Base-by-base conservation (phyloP, 1,140 invertebrate species). In the Bacillus rossius region DNA sequence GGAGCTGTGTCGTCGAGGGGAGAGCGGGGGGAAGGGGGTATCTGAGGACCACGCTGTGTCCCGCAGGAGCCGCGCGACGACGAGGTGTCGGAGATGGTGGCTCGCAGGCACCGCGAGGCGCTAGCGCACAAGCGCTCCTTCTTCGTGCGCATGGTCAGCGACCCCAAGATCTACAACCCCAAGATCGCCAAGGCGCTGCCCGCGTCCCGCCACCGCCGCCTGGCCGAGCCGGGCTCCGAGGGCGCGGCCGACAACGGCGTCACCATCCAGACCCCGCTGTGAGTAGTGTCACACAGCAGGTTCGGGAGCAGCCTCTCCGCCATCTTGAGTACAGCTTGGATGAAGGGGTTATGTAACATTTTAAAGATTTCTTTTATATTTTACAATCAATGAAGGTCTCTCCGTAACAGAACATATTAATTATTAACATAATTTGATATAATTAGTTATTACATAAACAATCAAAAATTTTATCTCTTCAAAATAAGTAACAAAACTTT, bases 131-230 rank as follows among this genome's bases (percentile, higher is more conserved):
- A 94, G 73, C 80, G 95, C 25, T 95, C 92, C 22, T 93, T 96
- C 77, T 97, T 98, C 74, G 94, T 98, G 48, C 86, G 94, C 16
- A 98, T 98, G 95, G 94, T 93, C 26, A 91, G 88, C 61, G 96
- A 98, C 79, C 96, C 95, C 0, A 97, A 97, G 70, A 91, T 96
- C 59, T 96, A 95, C 78, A 94, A 95, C 75, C 91, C 91, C 16
- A 89, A 88, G 56, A 89, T 91, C 63, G 84, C 84, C 65, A 87
- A 87, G 72, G 79, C 83, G 3, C 75, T 84, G 38, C 80, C 84
- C 16, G 14, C 29, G 19, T 10, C 54, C 13, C 47, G 59, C 7
- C 22, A 34, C 16, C 10, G 43, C 8, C 47, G 22, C 26, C 34
- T 16, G 1, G 19, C 19, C 22, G 50, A 22, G 37, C 40, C 43